These are phyloP conservation scores for Porphyrio hochstetteri DNA, from an alignment of 2,113 vertebrate species.

Conservation along the genomic window DNA sequence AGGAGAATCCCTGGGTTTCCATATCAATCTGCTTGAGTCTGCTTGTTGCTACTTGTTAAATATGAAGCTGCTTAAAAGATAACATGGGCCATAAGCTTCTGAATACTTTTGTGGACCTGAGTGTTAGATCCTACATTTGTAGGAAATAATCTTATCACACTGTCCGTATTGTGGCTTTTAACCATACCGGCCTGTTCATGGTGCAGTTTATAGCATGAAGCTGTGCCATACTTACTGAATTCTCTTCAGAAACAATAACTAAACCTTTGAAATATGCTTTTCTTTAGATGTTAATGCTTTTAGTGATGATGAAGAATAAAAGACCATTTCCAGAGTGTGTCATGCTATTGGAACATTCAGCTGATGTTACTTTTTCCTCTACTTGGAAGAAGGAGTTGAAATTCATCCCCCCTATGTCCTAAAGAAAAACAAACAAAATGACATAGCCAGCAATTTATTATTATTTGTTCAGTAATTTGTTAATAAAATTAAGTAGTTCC, in stretches of 20 bases:
- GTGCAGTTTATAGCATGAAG: not conserved
- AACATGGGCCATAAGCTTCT: not conserved
- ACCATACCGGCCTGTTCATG: not conserved
- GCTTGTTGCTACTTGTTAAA: not conserved
- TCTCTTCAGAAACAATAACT: not conserved
- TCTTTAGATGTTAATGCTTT: not conserved
- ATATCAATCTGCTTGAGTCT: not conserved
- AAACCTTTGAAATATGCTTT: not conserved
- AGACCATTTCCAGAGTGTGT: not conserved
- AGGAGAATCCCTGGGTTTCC: not conserved
- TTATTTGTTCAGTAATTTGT: not conserved
- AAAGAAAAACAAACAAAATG: not conserved
- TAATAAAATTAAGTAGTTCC: not conserved
- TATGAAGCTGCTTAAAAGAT: not conserved
- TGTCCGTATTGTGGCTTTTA: not conserved
- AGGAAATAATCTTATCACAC: not conserved
- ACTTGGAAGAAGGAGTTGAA: not conserved
- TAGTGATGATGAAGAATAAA: not conserved
- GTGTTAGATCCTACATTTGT: not conserved
- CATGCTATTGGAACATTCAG: not conserved
- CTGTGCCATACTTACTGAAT: not conserved
- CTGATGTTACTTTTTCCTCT: not conserved
- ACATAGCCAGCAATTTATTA: accelerated
- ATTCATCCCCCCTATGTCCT: not conserved
- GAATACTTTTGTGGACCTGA: not conserved